A percentile compares a stretch with the other conserved stretches of the same genome.
phyloP scores from a whole-genome alignment of 2,888 invertebrate species.

The Sinodicranocentrus sp. region DNA sequence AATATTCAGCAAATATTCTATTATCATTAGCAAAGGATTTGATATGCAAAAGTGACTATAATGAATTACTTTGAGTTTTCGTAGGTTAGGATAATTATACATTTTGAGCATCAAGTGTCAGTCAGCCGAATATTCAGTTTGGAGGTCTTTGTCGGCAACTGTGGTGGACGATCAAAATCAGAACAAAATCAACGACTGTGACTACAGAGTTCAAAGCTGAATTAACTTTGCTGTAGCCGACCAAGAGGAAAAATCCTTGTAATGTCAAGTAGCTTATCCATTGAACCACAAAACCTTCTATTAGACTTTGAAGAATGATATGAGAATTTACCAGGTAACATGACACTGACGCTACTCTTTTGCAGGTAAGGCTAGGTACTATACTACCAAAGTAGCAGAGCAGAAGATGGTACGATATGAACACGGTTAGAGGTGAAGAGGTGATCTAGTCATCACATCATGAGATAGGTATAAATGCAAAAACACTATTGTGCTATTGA shows the following conservation, averaged over 20 bases:
- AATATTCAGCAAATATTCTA: background rate
- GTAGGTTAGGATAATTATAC: constrained; percentile 38
- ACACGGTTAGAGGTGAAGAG: background rate
- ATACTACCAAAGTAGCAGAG: too few species aligned
- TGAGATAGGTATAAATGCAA: background rate
- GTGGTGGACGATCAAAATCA: constrained; percentile 19
- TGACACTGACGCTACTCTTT: background rate
- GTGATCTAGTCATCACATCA: background rate
- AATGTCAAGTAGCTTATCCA: constrained; percentile 20
- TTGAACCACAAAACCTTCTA: too few species aligned
- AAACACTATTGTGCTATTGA: too few species aligned
- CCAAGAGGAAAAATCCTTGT: constrained; percentile 45
- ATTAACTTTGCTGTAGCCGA: constrained; percentile 14
- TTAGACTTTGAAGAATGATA: background rate
- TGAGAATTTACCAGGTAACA: background rate
- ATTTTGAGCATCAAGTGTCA: constrained; percentile 48
- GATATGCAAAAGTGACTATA: background rate
- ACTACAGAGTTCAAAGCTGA: constrained; percentile 27
- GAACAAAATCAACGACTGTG: constrained; percentile 21
- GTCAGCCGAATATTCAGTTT: constrained; percentile 28
- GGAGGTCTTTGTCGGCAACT: constrained; percentile 48
- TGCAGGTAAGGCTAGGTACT: too few species aligned
- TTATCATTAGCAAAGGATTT: background rate
- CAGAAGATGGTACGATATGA: background rate
- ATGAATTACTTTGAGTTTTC: background rate